Evolutionary conservation across 2,113 vertebrate species (phyloP).

Genomic region (Chaetops frenatus): DNA sequence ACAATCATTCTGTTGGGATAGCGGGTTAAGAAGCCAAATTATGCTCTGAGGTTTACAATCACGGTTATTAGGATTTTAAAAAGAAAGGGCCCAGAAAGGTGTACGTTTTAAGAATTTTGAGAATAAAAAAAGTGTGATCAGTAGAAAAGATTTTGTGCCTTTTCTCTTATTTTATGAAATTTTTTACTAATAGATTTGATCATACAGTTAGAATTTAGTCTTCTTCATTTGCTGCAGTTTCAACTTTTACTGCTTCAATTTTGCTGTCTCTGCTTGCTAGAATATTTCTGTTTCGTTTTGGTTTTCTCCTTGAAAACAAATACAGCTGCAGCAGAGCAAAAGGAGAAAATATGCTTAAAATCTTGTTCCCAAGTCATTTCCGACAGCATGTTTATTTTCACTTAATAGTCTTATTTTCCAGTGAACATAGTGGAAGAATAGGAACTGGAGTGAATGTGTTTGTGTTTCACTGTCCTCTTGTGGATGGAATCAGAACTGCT

Average conservation of each 20-base stretch:
- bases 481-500: slow-evolving; percentile 59
- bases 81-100: not conserved
- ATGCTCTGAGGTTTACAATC: slow-evolving; percentile 48
- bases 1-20: slow-evolving; percentile 61
- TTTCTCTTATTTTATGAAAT: not conserved
- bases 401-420: not conserved
- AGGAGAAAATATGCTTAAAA: not conserved
- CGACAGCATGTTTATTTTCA: not conserved
- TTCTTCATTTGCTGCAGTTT: not conserved
- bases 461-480: slow-evolving; percentile 59
- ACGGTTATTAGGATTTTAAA: not conserved
- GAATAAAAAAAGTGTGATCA: not conserved
- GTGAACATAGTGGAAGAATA: not conserved
- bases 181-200: not conserved
- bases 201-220: not conserved
- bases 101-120: not conserved
- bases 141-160: not conserved
- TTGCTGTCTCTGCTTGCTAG: not conserved
- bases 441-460: not conserved
- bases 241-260: not conserved
- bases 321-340: not conserved
- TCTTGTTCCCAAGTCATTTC: not conserved
- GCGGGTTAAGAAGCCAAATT: slow-evolving; percentile 61
- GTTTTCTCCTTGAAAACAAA: not conserved
- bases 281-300: not conserved